Percentiles rank a stretch among this genome's conserved stretches.
These are phyloP conservation scores for Rattus norvegicus DNA, from an alignment of 2,113 vertebrate genomes.

Conservation along the genomic window GRCr8 NC_086032.1:26503501-26504000, in stretches of 20 bases:
- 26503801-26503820: not conserved
- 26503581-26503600: no score
- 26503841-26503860: not conserved
- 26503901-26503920: not conserved
- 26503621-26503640: no score
- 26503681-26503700: not conserved
- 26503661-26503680: not conserved
- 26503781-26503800: not conserved
- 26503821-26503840: not conserved
- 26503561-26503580: not conserved
- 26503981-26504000: not conserved
- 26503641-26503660: no score
- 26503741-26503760: not conserved
- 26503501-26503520: not conserved
- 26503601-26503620: no score
- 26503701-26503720: not conserved
- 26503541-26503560: not conserved
- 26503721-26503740: not conserved
- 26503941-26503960: not conserved
- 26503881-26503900: not conserved
- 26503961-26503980: not conserved
- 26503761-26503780: not conserved
- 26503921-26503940: not conserved
- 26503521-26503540: not conserved
- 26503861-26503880: not conserved